Conservation (phyloP, 2,113 vertebrate species). For the Callaeas wilsoni region DNA sequence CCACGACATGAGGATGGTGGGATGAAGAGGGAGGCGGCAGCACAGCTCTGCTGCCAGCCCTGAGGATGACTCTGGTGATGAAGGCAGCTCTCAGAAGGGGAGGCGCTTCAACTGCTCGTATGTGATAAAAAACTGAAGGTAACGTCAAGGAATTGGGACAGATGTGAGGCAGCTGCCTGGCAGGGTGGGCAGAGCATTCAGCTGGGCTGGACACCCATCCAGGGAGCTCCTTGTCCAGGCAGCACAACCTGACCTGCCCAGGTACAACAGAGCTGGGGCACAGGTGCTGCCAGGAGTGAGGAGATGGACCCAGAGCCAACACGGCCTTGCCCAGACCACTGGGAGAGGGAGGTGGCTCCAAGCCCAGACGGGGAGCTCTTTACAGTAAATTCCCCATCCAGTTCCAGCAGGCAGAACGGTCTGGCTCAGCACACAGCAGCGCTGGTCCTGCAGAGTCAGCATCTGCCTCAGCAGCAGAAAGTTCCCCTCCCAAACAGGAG, state of each 20-base stretch:
- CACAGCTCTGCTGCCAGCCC: not conserved
- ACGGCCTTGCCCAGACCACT: not conserved
- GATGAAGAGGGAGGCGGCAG: not conserved
- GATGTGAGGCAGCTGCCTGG: not conserved
- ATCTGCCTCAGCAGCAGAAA: not conserved
- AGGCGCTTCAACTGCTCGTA: slow-evolving; percentile 95
- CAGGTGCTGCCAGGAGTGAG: rapidly evolving
- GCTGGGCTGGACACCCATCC: not conserved
- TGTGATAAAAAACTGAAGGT: slow-evolving; percentile 92
- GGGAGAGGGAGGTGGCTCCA: not conserved
- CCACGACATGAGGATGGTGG: not conserved
- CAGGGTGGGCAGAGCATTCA: not conserved
- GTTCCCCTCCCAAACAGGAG: rapidly evolving
- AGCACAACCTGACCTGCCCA: not conserved
- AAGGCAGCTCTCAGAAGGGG: slow-evolving; percentile 76
- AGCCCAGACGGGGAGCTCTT: not conserved
- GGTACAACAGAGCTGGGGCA: too few relatives aligned
- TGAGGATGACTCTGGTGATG: not conserved
- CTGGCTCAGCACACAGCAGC: not conserved
- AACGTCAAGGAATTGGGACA: slow-evolving; percentile 71
- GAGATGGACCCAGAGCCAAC: not conserved
- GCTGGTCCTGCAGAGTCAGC: not conserved
- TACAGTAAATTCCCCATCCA: not conserved
- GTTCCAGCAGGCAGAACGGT: not conserved
- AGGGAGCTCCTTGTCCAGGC: not conserved